These are phyloP conservation scores for Stictocephala bisonia DNA, from an alignment of 2,888 invertebrate genomes.

Conservation along the genomic window DNA sequence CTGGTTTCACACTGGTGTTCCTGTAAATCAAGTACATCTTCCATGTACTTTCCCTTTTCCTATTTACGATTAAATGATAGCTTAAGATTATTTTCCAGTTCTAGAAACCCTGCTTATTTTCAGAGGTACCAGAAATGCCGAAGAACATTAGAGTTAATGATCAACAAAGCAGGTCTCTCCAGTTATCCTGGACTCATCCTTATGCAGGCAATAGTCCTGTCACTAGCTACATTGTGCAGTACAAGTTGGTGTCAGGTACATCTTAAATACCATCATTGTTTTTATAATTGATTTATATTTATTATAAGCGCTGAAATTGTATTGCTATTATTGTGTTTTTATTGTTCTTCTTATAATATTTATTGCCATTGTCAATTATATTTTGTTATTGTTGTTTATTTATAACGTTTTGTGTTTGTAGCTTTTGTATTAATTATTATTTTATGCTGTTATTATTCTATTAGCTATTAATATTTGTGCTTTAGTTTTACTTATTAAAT, in stretches of 20 bases:
- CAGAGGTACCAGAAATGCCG: slow-evolving; percentile 90
- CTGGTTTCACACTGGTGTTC: no score
- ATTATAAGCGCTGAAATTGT: neutral
- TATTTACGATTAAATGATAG: no score
- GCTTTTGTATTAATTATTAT: no score
- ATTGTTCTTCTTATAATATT: neutral
- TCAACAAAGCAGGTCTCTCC: slow-evolving; percentile 84
- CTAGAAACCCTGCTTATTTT: slow-evolving; percentile 56
- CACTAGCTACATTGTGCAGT: slow-evolving; percentile 88
- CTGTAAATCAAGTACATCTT: no score
- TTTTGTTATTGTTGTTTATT: neutral
- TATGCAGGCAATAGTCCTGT: slow-evolving; percentile 91
- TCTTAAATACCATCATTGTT: neutral
- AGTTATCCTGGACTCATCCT: slow-evolving; percentile 90
- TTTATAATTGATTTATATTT: neutral
- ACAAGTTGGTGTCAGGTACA: slow-evolving; percentile 68
- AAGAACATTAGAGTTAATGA: slow-evolving; percentile 86
- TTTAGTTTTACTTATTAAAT: no score
- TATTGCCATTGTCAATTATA: no score
- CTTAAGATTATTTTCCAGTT: no score
- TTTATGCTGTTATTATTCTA: no score
- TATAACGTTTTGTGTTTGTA: no score
- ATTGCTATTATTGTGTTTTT: neutral
- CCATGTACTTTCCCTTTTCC: no score
- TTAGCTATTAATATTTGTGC: no score